Evolutionary conservation across 2,113 vertebrate genomes (phyloP), one percentile per base, ranked within the genome.

Genomic region (Labeo rohita): DNA sequence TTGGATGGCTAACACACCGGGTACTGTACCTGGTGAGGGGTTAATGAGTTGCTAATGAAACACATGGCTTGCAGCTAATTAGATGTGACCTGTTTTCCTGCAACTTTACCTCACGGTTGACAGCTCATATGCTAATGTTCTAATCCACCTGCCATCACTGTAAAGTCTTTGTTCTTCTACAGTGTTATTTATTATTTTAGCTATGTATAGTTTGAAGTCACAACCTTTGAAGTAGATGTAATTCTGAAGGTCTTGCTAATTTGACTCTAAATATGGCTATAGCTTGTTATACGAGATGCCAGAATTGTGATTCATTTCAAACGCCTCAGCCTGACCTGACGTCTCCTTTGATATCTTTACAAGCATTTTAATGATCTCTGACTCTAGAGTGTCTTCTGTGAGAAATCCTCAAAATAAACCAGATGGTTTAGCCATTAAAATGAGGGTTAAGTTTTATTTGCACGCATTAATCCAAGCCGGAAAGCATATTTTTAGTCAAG

Each of bases 11-110:
- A 75, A 11, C 28, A 63, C 70, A 49, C 59, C 13, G 28, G 23
- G 85, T 85, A 65, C 63, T 50, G 45, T 85, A 87, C 86, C 88
- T 86, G 84, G 79, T 1, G 80, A 84, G 84, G 80, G 88, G 88
- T 83, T 89, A 89, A 87, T 89, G 86, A 87, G 49, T 86, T 85
- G 54, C 59, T 89, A 87, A 89, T 89, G 88, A 89, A 89, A 76
- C 88, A 89, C 86, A 83, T 76, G 82, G 86, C 85, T 85, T 83
- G 63, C 75, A 74, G 84, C 79, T 87, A 89, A 89, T 89, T 83
- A 89, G 80, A 70, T 86, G 72, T 87, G 79, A 87, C 84, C 79
- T 74, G 74, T 73, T 83, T 77, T 81, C 54, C 79, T 54, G n/a
- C 54, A 34, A 23, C 23, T 78, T 36, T 11, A 45, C 81, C 74